A percentile compares a stretch with the other conserved stretches of the same genome.
These are phyloP conservation scores for Ochropacha duplaris DNA, from an alignment of 2,888 invertebrate genomes.

Conservation along the genomic window DNA sequence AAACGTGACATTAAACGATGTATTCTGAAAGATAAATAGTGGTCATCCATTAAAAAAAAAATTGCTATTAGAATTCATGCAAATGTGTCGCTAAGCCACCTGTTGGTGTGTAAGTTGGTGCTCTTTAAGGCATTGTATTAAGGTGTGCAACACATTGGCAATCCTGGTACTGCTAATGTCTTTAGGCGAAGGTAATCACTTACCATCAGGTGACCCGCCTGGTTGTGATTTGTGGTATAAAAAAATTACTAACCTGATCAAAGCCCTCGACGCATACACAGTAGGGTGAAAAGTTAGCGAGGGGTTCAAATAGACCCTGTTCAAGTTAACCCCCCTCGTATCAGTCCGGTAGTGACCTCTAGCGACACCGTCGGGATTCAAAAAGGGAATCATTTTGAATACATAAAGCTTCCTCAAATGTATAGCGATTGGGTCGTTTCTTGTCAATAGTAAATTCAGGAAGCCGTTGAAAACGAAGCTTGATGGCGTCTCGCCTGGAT, in stretches of 20 bases:
- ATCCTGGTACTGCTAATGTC: too few species aligned
- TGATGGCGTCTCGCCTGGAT: constrained; percentile 96
- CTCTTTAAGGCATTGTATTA: too few species aligned
- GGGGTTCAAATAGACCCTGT: constrained; percentile 93
- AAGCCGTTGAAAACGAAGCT: constrained; percentile 96
- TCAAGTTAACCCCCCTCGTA: constrained; percentile 93
- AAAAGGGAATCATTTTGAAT: constrained; percentile 94
- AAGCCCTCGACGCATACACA: constrained; percentile 91
- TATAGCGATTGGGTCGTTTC: constrained; percentile 89
- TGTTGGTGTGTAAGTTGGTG: too few species aligned
- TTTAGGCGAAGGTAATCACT: too few species aligned
- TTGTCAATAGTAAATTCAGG: constrained; percentile 88
- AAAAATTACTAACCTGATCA: constrained; percentile 83
- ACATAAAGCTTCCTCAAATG: constrained; percentile 89
- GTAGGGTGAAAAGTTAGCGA: constrained; percentile 89
- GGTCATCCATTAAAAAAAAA: too few species aligned
- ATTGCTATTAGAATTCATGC: too few species aligned
- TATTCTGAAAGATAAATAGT: too few species aligned
- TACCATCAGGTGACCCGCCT: too few species aligned
- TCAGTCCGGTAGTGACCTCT: constrained; percentile 94
- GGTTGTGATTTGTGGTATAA: too few species aligned
- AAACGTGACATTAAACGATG: too few species aligned
- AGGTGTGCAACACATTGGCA: too few species aligned
- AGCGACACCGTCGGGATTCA: constrained; percentile 96
- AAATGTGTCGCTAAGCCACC: too few species aligned